These are phyloP conservation scores for Melitaea athalia DNA, from an alignment of 2,888 invertebrate species.

Conservation along the genomic window DNA sequence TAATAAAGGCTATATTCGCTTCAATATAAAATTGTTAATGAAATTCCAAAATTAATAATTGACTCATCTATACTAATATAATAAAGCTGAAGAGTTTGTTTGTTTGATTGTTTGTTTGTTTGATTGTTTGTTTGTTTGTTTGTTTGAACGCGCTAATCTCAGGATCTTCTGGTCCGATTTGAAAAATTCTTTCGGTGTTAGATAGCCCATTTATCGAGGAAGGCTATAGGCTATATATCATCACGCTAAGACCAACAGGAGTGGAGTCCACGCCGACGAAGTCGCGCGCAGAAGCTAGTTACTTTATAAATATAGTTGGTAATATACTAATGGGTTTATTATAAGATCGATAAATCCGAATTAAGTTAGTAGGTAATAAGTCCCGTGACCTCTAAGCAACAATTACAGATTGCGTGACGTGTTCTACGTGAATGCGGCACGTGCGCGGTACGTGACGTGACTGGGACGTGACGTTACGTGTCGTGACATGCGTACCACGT, in stretches of 20 bases:
- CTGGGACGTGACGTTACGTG: neutral
- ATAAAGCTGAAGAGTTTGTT: no score
- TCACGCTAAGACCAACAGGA: no score
- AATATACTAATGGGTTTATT: conserved; percentile 33
- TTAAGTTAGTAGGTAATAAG: conserved; percentile 24
- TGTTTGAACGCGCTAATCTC: no score
- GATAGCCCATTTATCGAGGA: no score
- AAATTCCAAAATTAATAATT: conserved; percentile 19
- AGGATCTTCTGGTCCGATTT: no score
- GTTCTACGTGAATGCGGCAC: conserved; percentile 61
- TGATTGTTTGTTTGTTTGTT: no score
- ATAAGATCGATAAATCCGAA: conserved; percentile 29
- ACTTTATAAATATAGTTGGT: conserved; percentile 9
- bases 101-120: no score
- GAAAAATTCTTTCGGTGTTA: no score
- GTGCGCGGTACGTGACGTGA: conserved; percentile 65
- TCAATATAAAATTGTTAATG: neutral
- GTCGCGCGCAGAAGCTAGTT: no score
- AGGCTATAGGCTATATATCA: no score
- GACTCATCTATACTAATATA: no score
- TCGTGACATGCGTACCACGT: conserved; percentile 57
- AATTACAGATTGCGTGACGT: conserved; percentile 41
- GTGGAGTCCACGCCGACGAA: no score
- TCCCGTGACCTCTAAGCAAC: conserved; percentile 26
- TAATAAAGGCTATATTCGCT: neutral